Conservation (phyloP, 2,113 vertebrate genomes). For the Neodontobutis hainanensis region DNA sequence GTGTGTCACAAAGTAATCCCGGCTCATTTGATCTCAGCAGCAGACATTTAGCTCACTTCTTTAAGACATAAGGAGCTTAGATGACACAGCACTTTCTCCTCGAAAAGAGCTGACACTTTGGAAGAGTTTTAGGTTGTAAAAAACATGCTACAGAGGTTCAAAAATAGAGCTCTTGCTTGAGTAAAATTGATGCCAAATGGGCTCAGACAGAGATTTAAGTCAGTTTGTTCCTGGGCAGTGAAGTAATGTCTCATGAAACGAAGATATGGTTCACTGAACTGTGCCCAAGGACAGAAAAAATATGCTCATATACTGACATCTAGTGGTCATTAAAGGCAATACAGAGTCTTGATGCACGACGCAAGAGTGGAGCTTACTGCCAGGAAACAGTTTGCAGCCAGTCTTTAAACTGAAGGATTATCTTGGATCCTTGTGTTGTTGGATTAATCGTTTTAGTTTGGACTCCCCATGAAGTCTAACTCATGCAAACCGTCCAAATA, state of each 20-base stretch:
- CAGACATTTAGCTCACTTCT: slow-evolving; percentile 57
- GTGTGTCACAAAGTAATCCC: slow-evolving; percentile 57
- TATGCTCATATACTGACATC: slow-evolving; percentile 46
- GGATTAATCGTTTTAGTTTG: too few relatives aligned
- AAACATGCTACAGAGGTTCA: too few relatives aligned
- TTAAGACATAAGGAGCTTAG: slow-evolving; percentile 56
- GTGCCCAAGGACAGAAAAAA: background rate
- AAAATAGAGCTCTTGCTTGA: too few relatives aligned
- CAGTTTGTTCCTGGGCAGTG: too few relatives aligned
- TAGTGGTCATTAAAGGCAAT: slow-evolving; percentile 24
- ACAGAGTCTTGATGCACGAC: background rate
- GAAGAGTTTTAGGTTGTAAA: too few relatives aligned
- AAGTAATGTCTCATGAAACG: background rate
- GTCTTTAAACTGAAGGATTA: background rate
- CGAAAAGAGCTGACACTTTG: background rate
- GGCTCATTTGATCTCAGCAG: slow-evolving; percentile 17
- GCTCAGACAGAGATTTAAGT: too few relatives aligned
- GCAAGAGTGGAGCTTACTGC: fast-evolving
- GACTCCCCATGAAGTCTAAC: too few relatives aligned
- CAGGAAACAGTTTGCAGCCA: too few relatives aligned
- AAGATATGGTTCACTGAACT: background rate
- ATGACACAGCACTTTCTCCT: slow-evolving; percentile 52
- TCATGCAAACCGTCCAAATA: too few relatives aligned
- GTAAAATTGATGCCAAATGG: too few relatives aligned
- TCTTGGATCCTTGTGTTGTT: too few relatives aligned